Percentiles rank a stretch among this genome's conserved stretches.
phyloP scores from a whole-genome alignment of 2,797 vertebrate genomes.

The Menidia menidia region DNA sequence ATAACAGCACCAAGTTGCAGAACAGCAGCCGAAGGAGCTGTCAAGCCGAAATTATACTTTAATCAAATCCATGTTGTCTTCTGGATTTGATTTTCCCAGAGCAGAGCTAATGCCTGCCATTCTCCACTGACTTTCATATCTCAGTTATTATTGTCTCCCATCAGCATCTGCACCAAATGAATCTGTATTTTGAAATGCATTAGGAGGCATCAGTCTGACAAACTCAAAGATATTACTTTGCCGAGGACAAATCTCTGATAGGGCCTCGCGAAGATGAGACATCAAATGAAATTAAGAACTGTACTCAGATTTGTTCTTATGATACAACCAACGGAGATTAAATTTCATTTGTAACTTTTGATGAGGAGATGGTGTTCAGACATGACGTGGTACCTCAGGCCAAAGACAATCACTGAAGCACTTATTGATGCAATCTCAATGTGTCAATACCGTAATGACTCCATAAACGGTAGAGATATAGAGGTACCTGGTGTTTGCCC shows the following conservation, averaged over 20 bases:
- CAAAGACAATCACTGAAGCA: neutral
- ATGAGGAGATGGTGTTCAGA: neutral
- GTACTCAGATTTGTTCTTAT: too few species aligned
- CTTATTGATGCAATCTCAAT: neutral
- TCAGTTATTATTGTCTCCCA: conserved; percentile 22
- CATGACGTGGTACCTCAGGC: neutral
- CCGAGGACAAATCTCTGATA: neutral
- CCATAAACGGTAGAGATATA: too few species aligned
- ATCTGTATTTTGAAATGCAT: neutral
- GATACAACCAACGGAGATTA: too few species aligned
- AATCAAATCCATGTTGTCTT: conserved; percentile 4
- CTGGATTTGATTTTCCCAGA: conserved; percentile 36
- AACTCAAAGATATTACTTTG: conserved; percentile 1
- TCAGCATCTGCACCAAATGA: conserved; percentile 19
- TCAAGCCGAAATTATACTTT: conserved; percentile 13
- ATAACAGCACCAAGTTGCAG: neutral
- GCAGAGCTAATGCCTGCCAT: neutral
- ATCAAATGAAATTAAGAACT: neutral
- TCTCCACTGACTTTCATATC: conserved; percentile 18
- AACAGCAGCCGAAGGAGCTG: conserved; percentile 10
- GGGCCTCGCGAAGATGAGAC: neutral
- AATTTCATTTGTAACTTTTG: too few species aligned
- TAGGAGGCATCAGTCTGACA: neutral
- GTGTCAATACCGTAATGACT: too few species aligned
- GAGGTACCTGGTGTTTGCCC: too few species aligned